phyloP scores from a whole-genome alignment of 1,140 invertebrate genomes.

The Aphelinus certus region DNA sequence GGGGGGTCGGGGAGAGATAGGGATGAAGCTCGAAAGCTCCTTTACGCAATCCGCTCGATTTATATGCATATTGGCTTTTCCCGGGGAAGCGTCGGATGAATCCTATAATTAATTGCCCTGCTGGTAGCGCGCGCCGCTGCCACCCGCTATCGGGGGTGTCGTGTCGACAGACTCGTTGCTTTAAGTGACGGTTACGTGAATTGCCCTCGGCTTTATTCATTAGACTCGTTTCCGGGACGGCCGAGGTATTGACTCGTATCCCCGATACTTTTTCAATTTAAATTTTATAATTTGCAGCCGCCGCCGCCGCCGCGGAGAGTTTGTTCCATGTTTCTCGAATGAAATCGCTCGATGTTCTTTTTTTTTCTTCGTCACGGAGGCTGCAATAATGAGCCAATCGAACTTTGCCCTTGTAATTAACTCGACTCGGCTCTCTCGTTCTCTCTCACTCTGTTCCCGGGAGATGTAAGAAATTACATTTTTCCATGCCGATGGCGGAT shows the following conservation, averaged over 20 bases:
- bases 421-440: too few relatives aligned
- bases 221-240: not conserved
- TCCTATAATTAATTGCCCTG: slow-evolving; percentile 38
- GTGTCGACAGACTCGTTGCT: not conserved
- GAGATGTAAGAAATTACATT: too few relatives aligned
- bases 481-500: too few relatives aligned
- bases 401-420: too few relatives aligned
- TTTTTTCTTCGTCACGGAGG: too few relatives aligned
- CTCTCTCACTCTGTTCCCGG: too few relatives aligned
- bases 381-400: too few relatives aligned
- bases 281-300: slow-evolving; percentile 2
- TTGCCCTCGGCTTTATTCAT: slow-evolving; percentile 16
- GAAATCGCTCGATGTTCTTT: not conserved
- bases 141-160: slow-evolving; percentile 1
- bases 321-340: not conserved
- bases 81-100: slow-evolving; percentile 26
- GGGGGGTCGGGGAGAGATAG: slow-evolving; percentile 23
- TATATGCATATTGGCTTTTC: slow-evolving; percentile 40
- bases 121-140: too few relatives aligned
- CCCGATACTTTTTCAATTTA: slow-evolving; percentile 16
- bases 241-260: slow-evolving; percentile 23
- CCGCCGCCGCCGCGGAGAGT: not conserved
- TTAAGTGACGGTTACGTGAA: too few relatives aligned
- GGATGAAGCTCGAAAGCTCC: slow-evolving; percentile 17
- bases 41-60: slow-evolving; percentile 38